Conservation (phyloP, 1,140 invertebrate species). For the Colletes latitarsis region DNA sequence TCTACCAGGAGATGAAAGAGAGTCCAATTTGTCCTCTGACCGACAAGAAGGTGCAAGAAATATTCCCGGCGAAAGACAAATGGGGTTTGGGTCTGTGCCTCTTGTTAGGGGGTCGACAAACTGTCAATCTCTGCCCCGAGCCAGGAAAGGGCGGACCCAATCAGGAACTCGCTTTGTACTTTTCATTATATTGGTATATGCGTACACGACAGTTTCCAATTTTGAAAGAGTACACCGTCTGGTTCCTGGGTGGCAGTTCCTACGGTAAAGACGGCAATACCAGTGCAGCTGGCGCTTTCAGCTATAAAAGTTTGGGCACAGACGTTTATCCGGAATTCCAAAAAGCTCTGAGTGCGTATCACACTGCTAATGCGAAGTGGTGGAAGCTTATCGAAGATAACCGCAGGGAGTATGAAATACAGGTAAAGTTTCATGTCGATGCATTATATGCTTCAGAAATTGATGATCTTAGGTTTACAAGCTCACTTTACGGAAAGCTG, state of each 20-base stretch:
- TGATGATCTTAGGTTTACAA: not conserved
- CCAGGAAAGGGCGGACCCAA: constrained; percentile 84
- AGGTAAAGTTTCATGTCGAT: constrained; percentile 38
- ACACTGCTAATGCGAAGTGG: constrained; percentile 33
- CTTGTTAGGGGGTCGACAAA: constrained; percentile 84
- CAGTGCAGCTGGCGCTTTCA: constrained; percentile 62
- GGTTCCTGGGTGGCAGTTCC: constrained; percentile 67
- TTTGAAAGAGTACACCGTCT: constrained; percentile 69
- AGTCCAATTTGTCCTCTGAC: constrained; percentile 57
- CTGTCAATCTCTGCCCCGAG: constrained; percentile 78
- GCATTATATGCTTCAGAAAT: not conserved
- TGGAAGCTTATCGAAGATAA: constrained; percentile 46
- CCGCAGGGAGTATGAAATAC: constrained; percentile 23
- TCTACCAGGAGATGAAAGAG: constrained; percentile 64
- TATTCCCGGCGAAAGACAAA: constrained; percentile 67
- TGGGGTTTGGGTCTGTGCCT: constrained; percentile 69
- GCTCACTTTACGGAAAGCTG: not conserved
- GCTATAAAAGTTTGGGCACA: constrained; percentile 62
- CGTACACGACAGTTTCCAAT: constrained; percentile 64
- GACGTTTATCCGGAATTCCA: constrained; percentile 64
- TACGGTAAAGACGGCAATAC: constrained; percentile 66
- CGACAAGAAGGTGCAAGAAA: constrained; percentile 60
- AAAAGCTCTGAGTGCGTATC: constrained; percentile 36
- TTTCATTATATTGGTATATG: constrained; percentile 77
- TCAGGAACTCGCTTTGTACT: constrained; percentile 85